Evolutionary conservation across 2,113 vertebrate genomes (phyloP).

Genomic region (Pyxicephalus adspersus): DNA sequence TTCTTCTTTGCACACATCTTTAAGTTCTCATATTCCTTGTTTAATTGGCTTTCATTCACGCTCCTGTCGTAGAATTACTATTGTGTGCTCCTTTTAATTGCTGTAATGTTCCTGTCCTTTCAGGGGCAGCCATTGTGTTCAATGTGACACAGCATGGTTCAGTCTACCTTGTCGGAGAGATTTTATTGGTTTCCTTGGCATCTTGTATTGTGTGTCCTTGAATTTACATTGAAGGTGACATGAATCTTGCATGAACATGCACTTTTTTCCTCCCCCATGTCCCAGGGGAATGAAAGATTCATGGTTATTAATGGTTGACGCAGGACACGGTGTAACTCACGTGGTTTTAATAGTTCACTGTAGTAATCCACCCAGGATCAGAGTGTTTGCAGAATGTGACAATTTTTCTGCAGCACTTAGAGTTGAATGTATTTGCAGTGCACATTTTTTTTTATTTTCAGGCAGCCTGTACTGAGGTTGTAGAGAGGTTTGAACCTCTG

Average conservation of each 20-base stretch:
- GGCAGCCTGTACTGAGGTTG: too few species aligned
- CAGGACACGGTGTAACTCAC: not conserved
- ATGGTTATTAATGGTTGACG: not conserved
- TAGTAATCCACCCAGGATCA: not conserved
- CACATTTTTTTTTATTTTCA: too few species aligned
- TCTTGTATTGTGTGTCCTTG: conserved; percentile 25
- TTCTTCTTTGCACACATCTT: not conserved
- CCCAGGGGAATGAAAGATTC: conserved; percentile 8
- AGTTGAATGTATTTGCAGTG: not conserved
- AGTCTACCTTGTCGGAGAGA: not conserved
- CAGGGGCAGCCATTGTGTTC: not conserved
- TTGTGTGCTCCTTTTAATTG: not conserved
- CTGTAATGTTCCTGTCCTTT: not conserved
- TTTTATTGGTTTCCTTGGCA: not conserved
- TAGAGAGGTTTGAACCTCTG: too few species aligned
- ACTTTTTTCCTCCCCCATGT: conserved; percentile 2
- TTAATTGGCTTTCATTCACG: not conserved
- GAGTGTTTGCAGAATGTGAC: not conserved
- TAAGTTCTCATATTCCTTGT: not conserved
- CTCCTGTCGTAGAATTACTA: not conserved
- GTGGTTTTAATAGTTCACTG: not conserved
- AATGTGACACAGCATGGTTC: not conserved
- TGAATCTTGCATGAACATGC: conserved; percentile 27
- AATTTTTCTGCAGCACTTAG: not conserved
- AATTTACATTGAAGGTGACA: conserved; percentile 21